Percentiles rank a stretch among this genome's conserved stretches.
Evolutionary conservation across 2,797 vertebrate genomes (phyloP).

Genomic region (Lacerta bilineata): DNA sequence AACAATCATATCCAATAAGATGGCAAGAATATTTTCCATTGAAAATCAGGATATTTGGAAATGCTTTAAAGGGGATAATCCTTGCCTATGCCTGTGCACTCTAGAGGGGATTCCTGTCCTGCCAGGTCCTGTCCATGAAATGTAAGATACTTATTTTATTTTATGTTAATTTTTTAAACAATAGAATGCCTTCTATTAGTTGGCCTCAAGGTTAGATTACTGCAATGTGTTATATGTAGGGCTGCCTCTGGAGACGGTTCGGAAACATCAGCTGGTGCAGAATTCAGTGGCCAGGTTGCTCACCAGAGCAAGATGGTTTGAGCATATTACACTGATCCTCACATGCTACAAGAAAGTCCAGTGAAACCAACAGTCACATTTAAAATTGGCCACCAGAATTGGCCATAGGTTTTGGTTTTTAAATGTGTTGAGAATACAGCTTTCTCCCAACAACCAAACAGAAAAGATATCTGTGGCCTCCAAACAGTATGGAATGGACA

Average conservation of each 20-base stretch:
- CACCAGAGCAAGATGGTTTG: no score
- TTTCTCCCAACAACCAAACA: not conserved
- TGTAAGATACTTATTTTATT: not conserved
- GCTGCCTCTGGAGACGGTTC: no score
- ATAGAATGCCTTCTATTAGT: no score
- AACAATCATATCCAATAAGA: conserved; percentile 19
- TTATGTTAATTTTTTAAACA: no score
- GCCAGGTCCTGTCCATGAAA: not conserved
- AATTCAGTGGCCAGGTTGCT: no score
- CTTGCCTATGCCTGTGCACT: not conserved
- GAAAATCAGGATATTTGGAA: not conserved
- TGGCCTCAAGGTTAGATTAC: no score
- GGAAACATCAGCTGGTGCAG: no score
- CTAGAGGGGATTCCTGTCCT: not conserved
- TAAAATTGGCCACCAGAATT: not conserved
- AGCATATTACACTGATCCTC: no score
- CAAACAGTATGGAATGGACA: not conserved
- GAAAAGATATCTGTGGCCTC: not conserved
- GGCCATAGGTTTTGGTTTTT: not conserved
- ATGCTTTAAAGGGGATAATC: not conserved
- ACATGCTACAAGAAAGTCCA: not conserved
- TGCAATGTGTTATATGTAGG: no score
- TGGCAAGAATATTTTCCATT: not conserved
- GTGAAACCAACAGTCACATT: not conserved
- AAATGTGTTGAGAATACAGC: not conserved